Conservation (phyloP, 2,888 invertebrate genomes). For the Oxytorus armatus region DNA sequence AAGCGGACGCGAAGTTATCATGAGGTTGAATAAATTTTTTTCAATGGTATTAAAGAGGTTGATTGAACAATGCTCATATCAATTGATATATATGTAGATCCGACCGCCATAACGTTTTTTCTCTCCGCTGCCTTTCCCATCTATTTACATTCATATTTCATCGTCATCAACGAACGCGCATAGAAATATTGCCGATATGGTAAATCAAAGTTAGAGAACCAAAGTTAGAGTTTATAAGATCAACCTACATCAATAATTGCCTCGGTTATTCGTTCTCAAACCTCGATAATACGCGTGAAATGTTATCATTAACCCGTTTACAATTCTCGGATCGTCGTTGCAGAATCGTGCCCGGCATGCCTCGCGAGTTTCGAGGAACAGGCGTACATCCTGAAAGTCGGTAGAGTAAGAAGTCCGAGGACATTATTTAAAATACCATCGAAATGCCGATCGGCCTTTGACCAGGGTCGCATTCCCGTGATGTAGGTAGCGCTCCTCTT, state of each 20-base stretch:
- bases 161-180: background rate
- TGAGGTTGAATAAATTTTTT: too few relatives aligned
- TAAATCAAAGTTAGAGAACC: background rate
- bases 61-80: too few relatives aligned
- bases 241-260: background rate
- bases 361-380: constrained; percentile 79
- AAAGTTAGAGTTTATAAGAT: background rate
- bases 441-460: constrained; percentile 67
- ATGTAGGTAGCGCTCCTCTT: constrained; percentile 45
- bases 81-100: too few relatives aligned
- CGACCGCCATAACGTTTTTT: too few relatives aligned
- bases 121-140: too few relatives aligned
- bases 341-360: constrained; percentile 80
- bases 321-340: constrained; percentile 60
- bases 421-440: constrained; percentile 49
- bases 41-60: too few relatives aligned
- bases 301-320: constrained; percentile 21
- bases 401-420: constrained; percentile 26
- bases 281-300: background rate
- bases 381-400: constrained; percentile 76
- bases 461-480: constrained; percentile 59
- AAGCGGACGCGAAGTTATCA: too few relatives aligned
- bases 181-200: background rate
- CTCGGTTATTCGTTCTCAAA: background rate
- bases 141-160: too few relatives aligned